phyloP scores from a whole-genome alignment of 1,140 invertebrate species.

The Drosophila aff. region DNA sequence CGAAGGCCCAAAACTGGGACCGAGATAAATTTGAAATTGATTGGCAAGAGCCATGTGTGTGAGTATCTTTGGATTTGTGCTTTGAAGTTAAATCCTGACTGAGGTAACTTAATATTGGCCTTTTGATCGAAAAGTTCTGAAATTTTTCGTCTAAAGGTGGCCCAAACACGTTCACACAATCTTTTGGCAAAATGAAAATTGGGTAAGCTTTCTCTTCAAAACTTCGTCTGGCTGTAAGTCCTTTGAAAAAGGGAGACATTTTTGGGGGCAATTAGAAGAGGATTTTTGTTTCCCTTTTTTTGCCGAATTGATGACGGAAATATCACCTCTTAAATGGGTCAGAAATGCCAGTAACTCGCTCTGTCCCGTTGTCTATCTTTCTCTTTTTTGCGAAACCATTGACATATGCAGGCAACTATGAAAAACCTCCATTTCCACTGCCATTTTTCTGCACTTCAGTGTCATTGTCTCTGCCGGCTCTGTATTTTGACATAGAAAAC shows the following conservation, averaged over 20 bases:
- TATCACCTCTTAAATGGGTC: conserved; percentile 32
- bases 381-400: conserved; percentile 13
- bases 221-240: conserved; percentile 5
- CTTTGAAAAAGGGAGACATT: not conserved
- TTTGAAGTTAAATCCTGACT: conserved; percentile 24
- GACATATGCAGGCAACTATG: conserved; percentile 41
- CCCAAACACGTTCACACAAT: not conserved
- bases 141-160: conserved; percentile 20
- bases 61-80: not conserved
- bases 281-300: conserved; percentile 20
- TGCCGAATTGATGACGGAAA: conserved; percentile 36
- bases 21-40: conserved; percentile 60
- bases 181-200: conserved; percentile 2
- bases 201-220: not conserved
- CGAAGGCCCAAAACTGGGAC: conserved; percentile 14
- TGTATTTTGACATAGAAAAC: conserved; percentile 58
- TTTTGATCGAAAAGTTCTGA: conserved; percentile 15
- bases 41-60: conserved; percentile 22
- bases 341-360: not conserved
- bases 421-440: conserved; percentile 22
- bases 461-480: conserved; percentile 45
- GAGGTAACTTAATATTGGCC: conserved; percentile 21
- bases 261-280: conserved; percentile 38
- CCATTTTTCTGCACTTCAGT: conserved; percentile 36
- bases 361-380: too few relatives aligned